Conservation (phyloP, 2,888 invertebrate genomes). For the Eupithecia pulchellata region DNA sequence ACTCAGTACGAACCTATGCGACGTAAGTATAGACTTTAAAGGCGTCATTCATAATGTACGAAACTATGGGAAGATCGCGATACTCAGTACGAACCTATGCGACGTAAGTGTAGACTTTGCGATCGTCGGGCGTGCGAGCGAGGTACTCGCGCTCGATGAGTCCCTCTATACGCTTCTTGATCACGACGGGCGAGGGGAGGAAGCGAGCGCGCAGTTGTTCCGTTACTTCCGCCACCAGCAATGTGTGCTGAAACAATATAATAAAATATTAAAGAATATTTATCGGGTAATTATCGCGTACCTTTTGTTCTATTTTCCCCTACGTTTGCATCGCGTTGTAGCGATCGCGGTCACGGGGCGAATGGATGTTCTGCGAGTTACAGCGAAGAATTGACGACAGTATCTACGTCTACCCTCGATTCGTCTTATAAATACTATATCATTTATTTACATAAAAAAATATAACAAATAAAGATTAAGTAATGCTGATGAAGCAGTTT, state of each 20-base stretch:
- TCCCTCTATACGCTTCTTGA: slow-evolving; percentile 99
- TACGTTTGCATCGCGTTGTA: too few relatives aligned
- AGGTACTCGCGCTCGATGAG: slow-evolving; percentile 99
- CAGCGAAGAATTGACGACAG: too few relatives aligned
- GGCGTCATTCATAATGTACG: slow-evolving; percentile 87
- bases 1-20: slow-evolving; percentile 87
- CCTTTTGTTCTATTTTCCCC: too few relatives aligned
- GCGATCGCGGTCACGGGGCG: too few relatives aligned
- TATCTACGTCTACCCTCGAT: too few relatives aligned
- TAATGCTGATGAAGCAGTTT: too few relatives aligned
- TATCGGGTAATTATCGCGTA: too few relatives aligned
- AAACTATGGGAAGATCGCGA: slow-evolving; percentile 24
- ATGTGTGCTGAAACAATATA: slow-evolving; percentile 89
- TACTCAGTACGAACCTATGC: slow-evolving; percentile 87
- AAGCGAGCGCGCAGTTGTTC: slow-evolving; percentile 98
- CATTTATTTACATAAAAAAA: too few relatives aligned
- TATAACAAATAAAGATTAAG: too few relatives aligned
- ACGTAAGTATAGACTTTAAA: slow-evolving; percentile 98
- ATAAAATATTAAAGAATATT: not conserved
- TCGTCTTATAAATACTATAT: too few relatives aligned
- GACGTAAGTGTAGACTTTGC: slow-evolving; percentile 98
- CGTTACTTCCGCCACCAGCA: slow-evolving; percentile 98
- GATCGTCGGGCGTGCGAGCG: slow-evolving; percentile 98
- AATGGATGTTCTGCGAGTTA: too few relatives aligned
- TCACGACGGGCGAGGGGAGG: slow-evolving; percentile 98